Evolutionary conservation across 2,113 vertebrate species (phyloP).

Genomic region (Lethenteron reissneri): DNA sequence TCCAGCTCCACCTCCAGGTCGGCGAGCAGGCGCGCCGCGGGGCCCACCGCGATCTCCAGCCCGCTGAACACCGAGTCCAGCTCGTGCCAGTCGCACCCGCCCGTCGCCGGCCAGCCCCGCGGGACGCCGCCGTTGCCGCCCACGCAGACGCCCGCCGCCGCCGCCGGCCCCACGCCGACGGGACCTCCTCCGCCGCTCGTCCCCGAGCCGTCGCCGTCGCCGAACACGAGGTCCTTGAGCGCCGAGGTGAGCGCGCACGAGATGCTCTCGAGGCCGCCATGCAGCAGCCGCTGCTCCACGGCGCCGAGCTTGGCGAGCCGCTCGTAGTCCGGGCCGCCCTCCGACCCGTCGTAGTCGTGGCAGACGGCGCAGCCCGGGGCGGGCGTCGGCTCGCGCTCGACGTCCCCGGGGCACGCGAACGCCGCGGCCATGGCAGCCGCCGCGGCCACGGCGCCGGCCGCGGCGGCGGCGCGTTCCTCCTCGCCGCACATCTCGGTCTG

Average conservation of each 20-base stretch:
- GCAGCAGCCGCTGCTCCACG: slow-evolving; percentile 10
- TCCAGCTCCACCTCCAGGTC: slow-evolving; percentile 25
- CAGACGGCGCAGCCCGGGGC: slow-evolving; percentile 7
- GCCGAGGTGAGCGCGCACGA: slow-evolving; percentile 28
- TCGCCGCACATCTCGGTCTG: slow-evolving; percentile 16
- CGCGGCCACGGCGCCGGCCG: not conserved
- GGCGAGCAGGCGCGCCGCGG: slow-evolving; percentile 21
- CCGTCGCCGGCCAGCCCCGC: no score
- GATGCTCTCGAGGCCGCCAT: slow-evolving; percentile 18
- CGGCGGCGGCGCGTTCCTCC: not conserved
- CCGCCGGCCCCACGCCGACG: no score
- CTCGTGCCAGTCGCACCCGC: slow-evolving; percentile 11
- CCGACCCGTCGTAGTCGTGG: slow-evolving; percentile 14
- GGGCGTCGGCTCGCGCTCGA: not conserved
- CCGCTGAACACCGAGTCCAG: slow-evolving; percentile 28
- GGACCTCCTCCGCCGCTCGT: no score
- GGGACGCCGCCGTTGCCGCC: no score
- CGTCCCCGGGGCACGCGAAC: not conserved
- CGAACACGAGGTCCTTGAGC: slow-evolving; percentile 16
- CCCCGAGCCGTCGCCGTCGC: no score
- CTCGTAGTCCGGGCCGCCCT: slow-evolving; percentile 11
- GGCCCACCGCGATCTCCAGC: slow-evolving; percentile 18
- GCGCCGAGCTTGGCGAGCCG: slow-evolving; percentile 9
- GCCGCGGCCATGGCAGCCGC: not conserved
- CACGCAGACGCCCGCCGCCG: no score